Base-by-base conservation (phyloP, 1,140 invertebrate species). In the Cotesia vestalis region DNA sequence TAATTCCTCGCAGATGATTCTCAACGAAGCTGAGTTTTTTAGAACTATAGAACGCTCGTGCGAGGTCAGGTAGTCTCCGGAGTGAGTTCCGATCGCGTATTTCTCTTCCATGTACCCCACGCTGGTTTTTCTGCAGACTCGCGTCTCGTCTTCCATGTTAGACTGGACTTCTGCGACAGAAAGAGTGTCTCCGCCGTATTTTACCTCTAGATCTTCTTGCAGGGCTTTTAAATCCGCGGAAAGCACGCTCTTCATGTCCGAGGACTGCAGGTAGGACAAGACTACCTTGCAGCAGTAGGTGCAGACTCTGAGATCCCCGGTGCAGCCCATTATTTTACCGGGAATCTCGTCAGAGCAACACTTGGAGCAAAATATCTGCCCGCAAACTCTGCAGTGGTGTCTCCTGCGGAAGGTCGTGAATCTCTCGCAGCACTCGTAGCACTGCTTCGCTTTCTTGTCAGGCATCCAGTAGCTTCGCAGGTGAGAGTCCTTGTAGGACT, bases 391-490 rank as follows among this genome's bases (percentile, higher is more conserved):
- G 83, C 98, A 99, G 84, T 99, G 98, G 85, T 99, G 98, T 71
- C 94, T 90, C 6, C 98, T 90, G 27, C 96, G 88, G 81, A 99
- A 95, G 9, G 96, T 95, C 12, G 95, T 97, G 83, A 99, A 99
- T 80, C 95, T 92, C 78, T 96, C 94, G 0, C 94, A 92, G 85
- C 98, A 76, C 82, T 99, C 96, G 83, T 98, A 99, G 85, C 98
- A 99, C 81, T 99, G 96, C 78, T 94, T 94, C 59, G 96, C 97
- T 14, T 97, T 95, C 11, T 92, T 94, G 85, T 99, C 98, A 0
- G 96, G 97, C 96, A 99, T 98, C 98, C 97, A 99, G 82, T 98
- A 97, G 76, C 96, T 95, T 77, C 95, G 95, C 66, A 98, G 89
- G 76, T 98, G 95, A 5, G 94, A 95, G 80, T 98, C 92, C 73